Conservation (phyloP, 2,888 invertebrate species). For the Podotricha telesiphe region DNA sequence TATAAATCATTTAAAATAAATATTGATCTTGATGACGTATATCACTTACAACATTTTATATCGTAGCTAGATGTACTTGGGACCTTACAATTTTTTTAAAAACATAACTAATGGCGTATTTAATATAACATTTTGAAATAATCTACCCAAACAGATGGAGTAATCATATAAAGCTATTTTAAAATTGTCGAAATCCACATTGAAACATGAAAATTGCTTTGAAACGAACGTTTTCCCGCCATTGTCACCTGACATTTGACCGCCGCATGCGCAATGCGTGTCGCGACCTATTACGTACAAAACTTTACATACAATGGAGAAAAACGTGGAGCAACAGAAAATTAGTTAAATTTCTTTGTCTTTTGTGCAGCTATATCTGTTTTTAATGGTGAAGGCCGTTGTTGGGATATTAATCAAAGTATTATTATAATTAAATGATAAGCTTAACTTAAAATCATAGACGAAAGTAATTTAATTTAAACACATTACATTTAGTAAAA, state of each 20-base stretch:
- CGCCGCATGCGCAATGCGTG: slow-evolving; percentile 74
- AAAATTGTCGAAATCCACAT: slow-evolving; percentile 28
- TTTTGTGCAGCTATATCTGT: slow-evolving; percentile 27
- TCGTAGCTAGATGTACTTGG: too few relatives aligned
- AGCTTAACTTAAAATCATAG: background rate
- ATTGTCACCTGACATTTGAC: slow-evolving; percentile 76
- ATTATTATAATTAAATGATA: slow-evolving; percentile 7
- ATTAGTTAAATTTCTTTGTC: slow-evolving; percentile 45
- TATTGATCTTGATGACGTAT: too few relatives aligned
- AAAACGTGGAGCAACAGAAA: slow-evolving; percentile 48
- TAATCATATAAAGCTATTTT: slow-evolving; percentile 18
- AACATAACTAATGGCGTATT: background rate
- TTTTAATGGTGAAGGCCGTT: background rate
- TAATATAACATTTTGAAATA: background rate
- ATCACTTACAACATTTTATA: too few relatives aligned
- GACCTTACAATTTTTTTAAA: background rate
- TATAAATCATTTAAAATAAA: too few relatives aligned
- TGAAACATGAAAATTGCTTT: slow-evolving; percentile 45
- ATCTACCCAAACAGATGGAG: background rate
- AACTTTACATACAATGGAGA: slow-evolving; percentile 76
- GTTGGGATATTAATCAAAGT: slow-evolving; percentile 6
- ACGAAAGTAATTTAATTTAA: background rate
- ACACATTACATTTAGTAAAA: background rate
- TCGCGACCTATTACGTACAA: slow-evolving; percentile 65
- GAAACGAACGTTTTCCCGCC: slow-evolving; percentile 52